These are phyloP conservation scores for Neopipo cinnamomea DNA, from an alignment of 2,113 vertebrate genomes.

Conservation along the genomic window DNA sequence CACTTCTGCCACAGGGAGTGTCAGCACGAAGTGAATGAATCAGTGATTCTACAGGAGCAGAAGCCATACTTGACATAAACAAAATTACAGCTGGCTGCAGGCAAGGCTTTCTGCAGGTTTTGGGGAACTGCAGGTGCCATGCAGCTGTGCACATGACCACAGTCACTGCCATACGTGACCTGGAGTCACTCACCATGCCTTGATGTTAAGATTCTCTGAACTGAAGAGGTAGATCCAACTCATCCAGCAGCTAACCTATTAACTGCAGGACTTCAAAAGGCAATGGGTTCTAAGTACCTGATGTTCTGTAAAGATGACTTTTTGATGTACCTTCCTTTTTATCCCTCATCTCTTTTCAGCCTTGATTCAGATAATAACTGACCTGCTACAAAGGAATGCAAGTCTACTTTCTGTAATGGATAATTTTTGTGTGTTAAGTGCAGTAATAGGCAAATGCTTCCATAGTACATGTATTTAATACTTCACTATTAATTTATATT, in stretches of 20 bases:
- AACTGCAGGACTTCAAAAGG: background rate
- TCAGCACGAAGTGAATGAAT: background rate
- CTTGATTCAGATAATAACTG: background rate
- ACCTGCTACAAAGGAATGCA: background rate
- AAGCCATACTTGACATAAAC: background rate
- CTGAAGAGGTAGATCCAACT: background rate
- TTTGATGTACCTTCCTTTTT: background rate
- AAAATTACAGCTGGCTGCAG: background rate
- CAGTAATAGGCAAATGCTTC: background rate
- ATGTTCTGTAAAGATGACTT: background rate
- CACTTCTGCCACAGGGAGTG: background rate
- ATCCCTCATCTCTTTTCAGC: background rate
- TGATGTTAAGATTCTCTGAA: background rate
- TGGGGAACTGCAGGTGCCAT: background rate
- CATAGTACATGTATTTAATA: background rate
- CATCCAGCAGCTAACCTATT: background rate
- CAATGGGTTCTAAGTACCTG: background rate
- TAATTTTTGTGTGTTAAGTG: background rate
- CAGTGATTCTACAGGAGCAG: background rate
- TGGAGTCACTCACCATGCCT: background rate
- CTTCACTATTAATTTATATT: background rate
- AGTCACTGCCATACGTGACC: rapidly evolving
- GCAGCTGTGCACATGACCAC: background rate
- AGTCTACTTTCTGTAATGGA: background rate
- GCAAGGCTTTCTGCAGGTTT: background rate